These are phyloP conservation scores for Papilio glaucus DNA, from an alignment of 1,140 invertebrate species.

Conservation along the genomic window DNA sequence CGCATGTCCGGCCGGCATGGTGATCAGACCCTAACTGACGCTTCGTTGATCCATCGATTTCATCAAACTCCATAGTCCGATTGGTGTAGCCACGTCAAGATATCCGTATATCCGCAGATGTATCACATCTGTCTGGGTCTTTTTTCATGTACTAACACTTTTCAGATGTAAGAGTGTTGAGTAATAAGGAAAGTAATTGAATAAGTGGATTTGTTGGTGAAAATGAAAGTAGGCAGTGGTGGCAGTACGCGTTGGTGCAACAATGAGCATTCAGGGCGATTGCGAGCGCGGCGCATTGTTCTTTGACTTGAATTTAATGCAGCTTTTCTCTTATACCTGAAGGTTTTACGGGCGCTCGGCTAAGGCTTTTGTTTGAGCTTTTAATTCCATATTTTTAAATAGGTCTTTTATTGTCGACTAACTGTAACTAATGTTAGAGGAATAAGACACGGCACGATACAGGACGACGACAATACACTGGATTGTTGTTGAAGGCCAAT, in stretches of 20 bases:
- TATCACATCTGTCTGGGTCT: no score
- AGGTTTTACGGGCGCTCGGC: not conserved
- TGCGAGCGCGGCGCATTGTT: not conserved
- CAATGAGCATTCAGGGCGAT: not conserved
- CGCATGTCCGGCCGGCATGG: no score
- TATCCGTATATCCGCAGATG: no score
- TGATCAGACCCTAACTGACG: no score
- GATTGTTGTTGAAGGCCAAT: no score
- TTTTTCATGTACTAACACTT: not conserved
- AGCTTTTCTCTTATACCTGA: not conserved
- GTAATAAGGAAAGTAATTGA: constrained; percentile 8
- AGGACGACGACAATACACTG: no score
- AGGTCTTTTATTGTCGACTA: not conserved
- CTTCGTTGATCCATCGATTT: no score
- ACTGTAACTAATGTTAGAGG: not conserved
- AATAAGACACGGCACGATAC: not conserved
- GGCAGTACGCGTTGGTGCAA: constrained; percentile 1
- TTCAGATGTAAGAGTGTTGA: not conserved
- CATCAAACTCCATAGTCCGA: no score
- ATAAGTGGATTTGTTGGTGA: constrained; percentile 13
- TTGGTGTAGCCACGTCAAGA: no score
- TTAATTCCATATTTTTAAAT: constrained; percentile 17
- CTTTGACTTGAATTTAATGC: not conserved
- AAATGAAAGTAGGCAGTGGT: no score
- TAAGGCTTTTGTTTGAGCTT: not conserved